Conservation (phyloP, 2,797 vertebrate genomes). For the Gouania willdenowi region DNA sequence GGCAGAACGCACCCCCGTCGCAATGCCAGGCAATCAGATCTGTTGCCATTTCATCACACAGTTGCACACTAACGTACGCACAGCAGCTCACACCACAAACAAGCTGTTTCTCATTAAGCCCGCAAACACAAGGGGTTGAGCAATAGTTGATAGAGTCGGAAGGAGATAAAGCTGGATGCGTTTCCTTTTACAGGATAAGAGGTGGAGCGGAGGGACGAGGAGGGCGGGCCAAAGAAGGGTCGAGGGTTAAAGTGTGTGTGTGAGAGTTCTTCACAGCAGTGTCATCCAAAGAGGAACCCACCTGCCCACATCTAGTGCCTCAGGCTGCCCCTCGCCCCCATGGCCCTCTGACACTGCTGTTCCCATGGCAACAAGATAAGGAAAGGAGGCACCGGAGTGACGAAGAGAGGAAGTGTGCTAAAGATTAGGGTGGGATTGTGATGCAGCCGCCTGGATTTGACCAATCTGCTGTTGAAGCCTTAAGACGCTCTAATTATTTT, state of each 20-base stretch:
- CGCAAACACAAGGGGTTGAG: slow-evolving; percentile 21
- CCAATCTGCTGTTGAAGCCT: slow-evolving; percentile 64
- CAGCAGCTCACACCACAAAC: slow-evolving; percentile 37
- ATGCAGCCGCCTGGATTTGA: slow-evolving; percentile 64
- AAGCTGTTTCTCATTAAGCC: slow-evolving; percentile 63
- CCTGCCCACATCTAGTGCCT: slow-evolving; percentile 24
- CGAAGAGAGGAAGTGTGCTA: slow-evolving; percentile 50
- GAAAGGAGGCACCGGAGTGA: slow-evolving; percentile 15
- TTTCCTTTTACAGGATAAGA: no score
- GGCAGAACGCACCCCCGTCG: slow-evolving; percentile 47
- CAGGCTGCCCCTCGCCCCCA: slow-evolving; percentile 19
- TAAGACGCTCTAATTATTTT: slow-evolving; percentile 63
- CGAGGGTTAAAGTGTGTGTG: no score
- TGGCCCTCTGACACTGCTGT: slow-evolving; percentile 41
- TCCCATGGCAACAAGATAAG: slow-evolving; percentile 59
- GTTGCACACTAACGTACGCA: slow-evolving; percentile 9
- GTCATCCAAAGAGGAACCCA: slow-evolving; percentile 23
- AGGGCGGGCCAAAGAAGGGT: background rate
- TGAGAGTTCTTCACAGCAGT: background rate
- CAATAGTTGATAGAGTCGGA: slow-evolving; percentile 25
- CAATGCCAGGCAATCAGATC: slow-evolving; percentile 58
- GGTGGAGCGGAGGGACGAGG: background rate
- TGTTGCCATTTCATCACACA: slow-evolving; percentile 48
- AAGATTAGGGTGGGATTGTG: slow-evolving; percentile 62
- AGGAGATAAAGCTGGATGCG: background rate